Base-by-base conservation (phyloP, 2,797 vertebrate genomes). In the Enteromius radiatus region DNA sequence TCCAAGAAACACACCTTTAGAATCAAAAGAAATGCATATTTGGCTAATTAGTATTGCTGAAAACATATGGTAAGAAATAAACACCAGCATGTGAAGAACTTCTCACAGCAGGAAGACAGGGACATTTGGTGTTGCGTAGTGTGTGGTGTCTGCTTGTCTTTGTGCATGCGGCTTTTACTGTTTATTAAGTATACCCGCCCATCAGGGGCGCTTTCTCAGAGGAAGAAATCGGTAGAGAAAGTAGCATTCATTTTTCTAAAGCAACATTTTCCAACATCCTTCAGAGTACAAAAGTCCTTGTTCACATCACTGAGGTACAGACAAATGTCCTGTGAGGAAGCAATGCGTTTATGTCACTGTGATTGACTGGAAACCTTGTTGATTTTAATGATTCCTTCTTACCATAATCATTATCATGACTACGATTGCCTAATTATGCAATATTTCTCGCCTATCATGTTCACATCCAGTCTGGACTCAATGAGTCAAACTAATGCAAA, bases 1-100 rank as follows among this genome's bases (percentile, higher is more conserved):
- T 49, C 36, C 36, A 70, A 70, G 28, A 31, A 3, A 64, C 9
- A 76, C 26, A 67, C 81, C 15, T 80, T 69, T 17, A 80, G 77
- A 14, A 56, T 61, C 28, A 84, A 47, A 64, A 54, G 10, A 43
- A 64, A 59, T 43, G 31, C 68, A 63, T 78, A 38, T 78, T 83
- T 67, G 52, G 69, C 36, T 76, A 33, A 49, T 76, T 74, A 74
- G 76, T 54, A 73, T 49, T 80, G 52, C 56, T 74, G 61, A 73
- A 80, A 84, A 67, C 86, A 84, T 85, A 79, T 87, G 82, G 79
- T 76, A 80, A 82, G 82, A 84, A 76, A 80, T 73, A 82, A 84
- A 80, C 61, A 80, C 79, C 76, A 87, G 84, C 82, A 54, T 86
- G 82, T 74, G 6, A 63, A 59, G 70, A 86, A 81, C 82, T 33